These are phyloP conservation scores for Nowickia ferox DNA, from an alignment of 2,888 invertebrate species.

Conservation along the genomic window DNA sequence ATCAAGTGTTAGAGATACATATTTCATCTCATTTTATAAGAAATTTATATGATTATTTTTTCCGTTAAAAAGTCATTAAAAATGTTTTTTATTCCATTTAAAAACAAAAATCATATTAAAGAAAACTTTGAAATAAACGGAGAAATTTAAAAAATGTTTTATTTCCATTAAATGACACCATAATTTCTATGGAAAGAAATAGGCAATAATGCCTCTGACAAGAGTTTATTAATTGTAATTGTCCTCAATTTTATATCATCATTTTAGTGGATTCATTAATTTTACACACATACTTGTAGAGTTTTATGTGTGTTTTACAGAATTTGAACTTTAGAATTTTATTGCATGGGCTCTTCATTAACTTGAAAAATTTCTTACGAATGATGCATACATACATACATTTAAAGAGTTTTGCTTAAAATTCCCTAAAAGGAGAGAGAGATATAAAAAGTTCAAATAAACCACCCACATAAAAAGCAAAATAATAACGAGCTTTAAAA, in stretches of 20 bases:
- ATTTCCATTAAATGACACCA: slow-evolving; percentile 62
- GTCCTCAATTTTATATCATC: slow-evolving; percentile 59
- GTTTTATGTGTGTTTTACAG: slow-evolving; percentile 24
- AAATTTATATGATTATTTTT: slow-evolving; percentile 65
- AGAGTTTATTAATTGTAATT: slow-evolving; percentile 64
- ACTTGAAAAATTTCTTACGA: neutral
- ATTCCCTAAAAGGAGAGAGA: neutral
- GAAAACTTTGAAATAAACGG: slow-evolving; percentile 10
- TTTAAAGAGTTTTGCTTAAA: neutral
- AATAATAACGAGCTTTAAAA: neutral
- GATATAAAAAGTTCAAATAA: neutral
- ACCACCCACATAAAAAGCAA: neutral
- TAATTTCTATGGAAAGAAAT: slow-evolving; percentile 32
- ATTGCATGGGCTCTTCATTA: slow-evolving; percentile 30
- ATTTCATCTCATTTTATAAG: slow-evolving; percentile 46
- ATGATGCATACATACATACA: neutral
- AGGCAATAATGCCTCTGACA: slow-evolving; percentile 30
- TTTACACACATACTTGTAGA: neutral
- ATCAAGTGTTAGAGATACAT: slow-evolving; percentile 71
- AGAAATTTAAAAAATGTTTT: slow-evolving; percentile 63
- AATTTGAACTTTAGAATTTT: slow-evolving; percentile 26
- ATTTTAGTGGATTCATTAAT: slow-evolving; percentile 33
- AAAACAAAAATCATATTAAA: neutral
- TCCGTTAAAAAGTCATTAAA: slow-evolving; percentile 69
- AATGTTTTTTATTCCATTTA: slow-evolving; percentile 50